These are phyloP conservation scores for Lepidonotus clava DNA, from an alignment of 2,888 invertebrate genomes.

Conservation along the genomic window DNA sequence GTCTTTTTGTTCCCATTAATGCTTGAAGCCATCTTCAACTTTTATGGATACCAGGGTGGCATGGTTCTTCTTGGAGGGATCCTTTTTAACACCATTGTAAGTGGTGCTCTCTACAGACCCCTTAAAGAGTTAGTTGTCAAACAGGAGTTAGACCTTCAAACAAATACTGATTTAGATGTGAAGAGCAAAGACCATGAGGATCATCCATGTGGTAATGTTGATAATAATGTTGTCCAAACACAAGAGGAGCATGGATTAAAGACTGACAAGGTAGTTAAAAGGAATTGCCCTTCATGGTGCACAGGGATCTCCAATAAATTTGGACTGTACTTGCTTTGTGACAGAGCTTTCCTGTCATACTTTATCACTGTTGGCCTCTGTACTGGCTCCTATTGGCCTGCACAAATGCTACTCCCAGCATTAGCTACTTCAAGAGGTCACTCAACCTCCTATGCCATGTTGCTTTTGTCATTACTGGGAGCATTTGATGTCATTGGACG, in stretches of 20 bases:
- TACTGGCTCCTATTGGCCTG: slow-evolving; percentile 35
- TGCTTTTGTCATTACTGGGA: neutral
- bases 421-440: slow-evolving; percentile 23
- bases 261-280: neutral
- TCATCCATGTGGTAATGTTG: too few species aligned
- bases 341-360: slow-evolving; percentile 6
- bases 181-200: neutral
- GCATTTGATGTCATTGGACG: neutral
- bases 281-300: neutral
- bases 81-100: slow-evolving; percentile 4
- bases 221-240: neutral
- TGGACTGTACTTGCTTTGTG: neutral
- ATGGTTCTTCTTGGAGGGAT: slow-evolving; percentile 51
- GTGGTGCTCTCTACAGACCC: slow-evolving; percentile 49
- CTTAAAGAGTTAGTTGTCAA: neutral
- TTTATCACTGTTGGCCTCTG: slow-evolving; percentile 14
- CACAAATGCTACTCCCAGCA: slow-evolving; percentile 37
- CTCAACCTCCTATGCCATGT: neutral
- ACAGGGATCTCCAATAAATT: neutral
- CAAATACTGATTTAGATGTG: neutral
- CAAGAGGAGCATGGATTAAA: neutral
- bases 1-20: slow-evolving; percentile 42
- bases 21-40: slow-evolving; percentile 46
- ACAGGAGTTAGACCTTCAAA: neutral
- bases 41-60: slow-evolving; percentile 53